phyloP scores from a whole-genome alignment of 2,797 vertebrate genomes.

The Antennarius maculatus region DNA sequence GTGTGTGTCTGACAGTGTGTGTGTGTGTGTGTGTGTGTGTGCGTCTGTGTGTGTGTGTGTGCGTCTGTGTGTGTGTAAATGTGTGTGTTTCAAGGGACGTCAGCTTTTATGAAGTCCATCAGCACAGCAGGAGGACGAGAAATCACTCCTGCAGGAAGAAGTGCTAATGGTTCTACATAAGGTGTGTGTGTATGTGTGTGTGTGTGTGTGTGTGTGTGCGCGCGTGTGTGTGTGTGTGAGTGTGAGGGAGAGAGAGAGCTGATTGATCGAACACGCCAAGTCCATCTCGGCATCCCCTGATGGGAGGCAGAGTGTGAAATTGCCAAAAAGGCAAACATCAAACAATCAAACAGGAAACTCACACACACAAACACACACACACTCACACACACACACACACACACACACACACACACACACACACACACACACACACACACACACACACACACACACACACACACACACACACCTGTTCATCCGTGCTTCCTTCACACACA shows the following conservation, averaged over 20 bases:
- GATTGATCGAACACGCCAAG: slow-evolving; percentile 68
- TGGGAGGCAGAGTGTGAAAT: slow-evolving; percentile 71
- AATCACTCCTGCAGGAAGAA: slow-evolving; percentile 59
- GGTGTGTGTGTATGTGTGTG: slow-evolving; percentile 27
- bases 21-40: slow-evolving; percentile 18
- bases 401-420: slow-evolving; percentile 8
- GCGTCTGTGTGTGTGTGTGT: slow-evolving; percentile 12
- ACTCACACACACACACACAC: slow-evolving; percentile 19
- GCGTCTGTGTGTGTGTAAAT: slow-evolving; percentile 20
- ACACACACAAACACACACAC: slow-evolving; percentile 10
- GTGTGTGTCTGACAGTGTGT: too few species aligned
- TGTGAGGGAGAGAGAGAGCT: slow-evolving; percentile 38
- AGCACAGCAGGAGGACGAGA: slow-evolving; percentile 67
- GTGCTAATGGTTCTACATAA: slow-evolving; percentile 64
- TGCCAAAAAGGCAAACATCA: slow-evolving; percentile 65
- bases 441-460: slow-evolving; percentile 8
- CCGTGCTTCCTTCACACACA: slow-evolving; percentile 16
- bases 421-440: slow-evolving; percentile 10
- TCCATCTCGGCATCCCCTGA: slow-evolving; percentile 64
- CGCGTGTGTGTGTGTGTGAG: slow-evolving; percentile 25
- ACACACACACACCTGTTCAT: slow-evolving; percentile 11
- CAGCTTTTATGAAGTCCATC: slow-evolving; percentile 59
- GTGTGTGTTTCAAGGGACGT: slow-evolving; percentile 29
- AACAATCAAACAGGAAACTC: slow-evolving; percentile 59
- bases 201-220: slow-evolving; percentile 30